These are phyloP conservation scores for Sebastes ruberrimus DNA, from an alignment of 2,797 vertebrate genomes.

Conservation along the genomic window DNA sequence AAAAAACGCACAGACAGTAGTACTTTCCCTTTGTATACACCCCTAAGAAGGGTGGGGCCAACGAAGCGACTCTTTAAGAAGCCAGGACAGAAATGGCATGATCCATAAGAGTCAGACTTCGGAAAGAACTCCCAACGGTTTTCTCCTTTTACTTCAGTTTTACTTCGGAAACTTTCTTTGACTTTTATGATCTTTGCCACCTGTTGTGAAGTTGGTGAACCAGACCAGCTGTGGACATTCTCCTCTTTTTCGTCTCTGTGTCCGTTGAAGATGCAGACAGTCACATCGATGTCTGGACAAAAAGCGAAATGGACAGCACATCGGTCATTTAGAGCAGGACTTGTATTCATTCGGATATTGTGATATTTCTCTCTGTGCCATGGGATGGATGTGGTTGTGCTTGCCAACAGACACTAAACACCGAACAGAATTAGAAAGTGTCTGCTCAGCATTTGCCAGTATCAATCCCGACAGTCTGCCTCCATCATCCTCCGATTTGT, in stretches of 20 bases:
- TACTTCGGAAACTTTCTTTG: background rate
- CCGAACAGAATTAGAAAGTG: conserved; percentile 18
- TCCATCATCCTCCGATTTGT: conserved; percentile 8
- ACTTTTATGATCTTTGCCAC: background rate
- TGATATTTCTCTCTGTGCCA: background rate
- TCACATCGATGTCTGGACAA: background rate
- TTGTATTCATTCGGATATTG: background rate
- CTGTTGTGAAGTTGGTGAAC: conserved; percentile 15
- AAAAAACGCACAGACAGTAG: background rate
- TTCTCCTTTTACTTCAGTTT: background rate
- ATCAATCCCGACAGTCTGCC: conserved; percentile 13
- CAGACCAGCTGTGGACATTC: conserved; percentile 30
- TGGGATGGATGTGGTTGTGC: conserved; percentile 13
- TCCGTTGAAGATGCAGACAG: background rate
- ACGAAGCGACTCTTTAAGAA: conserved; percentile 8
- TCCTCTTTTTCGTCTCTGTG: fast-evolving
- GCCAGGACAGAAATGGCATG: background rate
- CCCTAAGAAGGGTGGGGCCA: conserved; percentile 8
- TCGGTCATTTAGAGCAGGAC: conserved; percentile 5
- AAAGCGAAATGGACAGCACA: background rate
- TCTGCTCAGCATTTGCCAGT: conserved; percentile 2
- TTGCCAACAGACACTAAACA: conserved; percentile 6
- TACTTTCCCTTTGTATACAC: background rate
- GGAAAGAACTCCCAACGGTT: background rate
- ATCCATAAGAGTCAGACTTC: background rate